Evolutionary conservation across 2,113 vertebrate species (phyloP).

Genomic region (Vulpes lagopus): DNA sequence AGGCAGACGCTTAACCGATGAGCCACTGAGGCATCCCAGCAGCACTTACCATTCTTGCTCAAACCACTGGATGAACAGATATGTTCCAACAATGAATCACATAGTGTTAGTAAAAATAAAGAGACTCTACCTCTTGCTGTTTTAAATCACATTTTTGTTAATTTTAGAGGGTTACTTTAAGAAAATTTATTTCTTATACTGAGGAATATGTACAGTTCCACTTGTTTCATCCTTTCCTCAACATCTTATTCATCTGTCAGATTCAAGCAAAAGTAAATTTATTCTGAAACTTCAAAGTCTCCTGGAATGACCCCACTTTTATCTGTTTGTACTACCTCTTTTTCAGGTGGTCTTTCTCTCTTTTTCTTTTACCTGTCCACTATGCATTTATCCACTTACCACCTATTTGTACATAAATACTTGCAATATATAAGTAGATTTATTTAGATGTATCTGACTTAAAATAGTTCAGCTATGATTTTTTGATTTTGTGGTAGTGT

Average conservation of each 20-base stretch:
- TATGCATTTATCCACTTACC: neutral
- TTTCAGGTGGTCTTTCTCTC: neutral
- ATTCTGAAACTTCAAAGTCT: neutral
- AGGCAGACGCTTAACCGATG: too few species aligned
- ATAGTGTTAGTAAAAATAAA: neutral
- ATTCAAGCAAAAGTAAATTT: neutral
- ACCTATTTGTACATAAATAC: neutral
- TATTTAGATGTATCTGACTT: neutral
- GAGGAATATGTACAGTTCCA: neutral
- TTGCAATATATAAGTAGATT: neutral
- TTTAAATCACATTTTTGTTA: constrained; percentile 14
- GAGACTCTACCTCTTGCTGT: neutral
- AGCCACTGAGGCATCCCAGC: too few species aligned
- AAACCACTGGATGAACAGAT: neutral
- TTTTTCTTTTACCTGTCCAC: fast-evolving
- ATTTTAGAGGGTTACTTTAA: neutral
- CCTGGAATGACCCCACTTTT: neutral
- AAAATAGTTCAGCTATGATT: neutral
- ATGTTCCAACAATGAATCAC: neutral
- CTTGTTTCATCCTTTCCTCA: neutral
- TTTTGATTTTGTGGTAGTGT: neutral
- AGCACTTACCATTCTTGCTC: neutral
- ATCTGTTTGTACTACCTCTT: neutral
- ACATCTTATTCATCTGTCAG: neutral
- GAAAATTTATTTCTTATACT: neutral